These are phyloP conservation scores for Cardiocondyla obscurior DNA, from an alignment of 1,140 invertebrate genomes.

Conservation along the genomic window DNA sequence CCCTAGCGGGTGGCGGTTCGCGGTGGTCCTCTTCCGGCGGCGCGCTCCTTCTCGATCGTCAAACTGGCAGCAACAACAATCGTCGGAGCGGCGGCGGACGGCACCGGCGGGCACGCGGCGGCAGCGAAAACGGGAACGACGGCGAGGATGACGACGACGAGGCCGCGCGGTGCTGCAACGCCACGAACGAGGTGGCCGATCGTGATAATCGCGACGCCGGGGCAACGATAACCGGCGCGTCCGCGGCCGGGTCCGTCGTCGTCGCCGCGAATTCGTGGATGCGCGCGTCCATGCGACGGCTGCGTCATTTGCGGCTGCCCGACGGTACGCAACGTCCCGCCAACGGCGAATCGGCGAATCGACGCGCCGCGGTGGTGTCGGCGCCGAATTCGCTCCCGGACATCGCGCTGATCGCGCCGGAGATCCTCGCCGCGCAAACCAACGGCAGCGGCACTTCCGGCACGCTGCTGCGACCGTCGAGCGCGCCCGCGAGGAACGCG, in stretches of 20 bases:
- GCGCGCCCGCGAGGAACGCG: conserved; percentile 73
- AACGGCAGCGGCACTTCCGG: conserved; percentile 73
- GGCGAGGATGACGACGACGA: not conserved
- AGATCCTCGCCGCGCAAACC: conserved; percentile 81
- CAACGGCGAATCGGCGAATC: not conserved
- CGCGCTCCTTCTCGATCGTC: conserved; percentile 43
- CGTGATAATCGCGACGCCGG: conserved; percentile 44
- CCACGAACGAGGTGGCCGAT: conserved; percentile 50
- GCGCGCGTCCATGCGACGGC: conserved; percentile 81
- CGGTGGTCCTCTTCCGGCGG: conserved; percentile 48
- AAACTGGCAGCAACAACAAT: not conserved
- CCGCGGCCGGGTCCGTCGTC: not conserved
- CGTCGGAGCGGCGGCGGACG: not conserved
- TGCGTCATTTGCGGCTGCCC: conserved; percentile 79
- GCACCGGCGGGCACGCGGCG: not conserved
- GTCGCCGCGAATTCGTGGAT: conserved; percentile 76
- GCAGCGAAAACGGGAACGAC: conserved; percentile 19
- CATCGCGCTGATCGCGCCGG: conserved; percentile 81
- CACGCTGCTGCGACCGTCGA: conserved; percentile 74
- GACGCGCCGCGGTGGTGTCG: conserved; percentile 28
- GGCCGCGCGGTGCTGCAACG: conserved; percentile 12
- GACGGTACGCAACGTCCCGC: conserved; percentile 64
- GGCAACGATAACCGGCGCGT: not conserved
- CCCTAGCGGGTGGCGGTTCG: conserved; percentile 33
- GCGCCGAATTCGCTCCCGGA: conserved; percentile 80